Conservation (phyloP, 2,888 invertebrate genomes). For the Aphidoletes aphidimyza region DNA sequence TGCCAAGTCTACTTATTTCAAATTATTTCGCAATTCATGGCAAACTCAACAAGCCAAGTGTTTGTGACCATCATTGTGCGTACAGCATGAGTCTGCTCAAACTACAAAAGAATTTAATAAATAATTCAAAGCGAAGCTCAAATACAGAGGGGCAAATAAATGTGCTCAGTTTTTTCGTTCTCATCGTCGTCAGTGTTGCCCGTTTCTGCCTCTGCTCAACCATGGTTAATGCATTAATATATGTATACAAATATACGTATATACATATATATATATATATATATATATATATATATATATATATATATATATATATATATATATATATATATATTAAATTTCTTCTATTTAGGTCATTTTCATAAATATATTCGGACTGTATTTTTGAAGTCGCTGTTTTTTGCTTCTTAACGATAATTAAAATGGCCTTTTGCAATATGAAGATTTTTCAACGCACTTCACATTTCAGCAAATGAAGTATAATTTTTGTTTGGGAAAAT, state of each 20-base stretch:
- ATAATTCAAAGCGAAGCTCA: constrained; percentile 45
- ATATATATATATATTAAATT: too few relatives aligned
- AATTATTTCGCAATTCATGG: constrained; percentile 42
- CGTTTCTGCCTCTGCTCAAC: not conserved
- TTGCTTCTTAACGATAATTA: not conserved
- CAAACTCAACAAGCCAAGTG: constrained; percentile 35
- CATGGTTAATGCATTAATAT: too few relatives aligned
- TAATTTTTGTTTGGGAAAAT: too few relatives aligned
- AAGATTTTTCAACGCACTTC: not conserved
- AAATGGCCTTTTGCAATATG: not conserved
- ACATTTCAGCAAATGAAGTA: too few relatives aligned
- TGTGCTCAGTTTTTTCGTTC: not conserved
- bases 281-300: too few relatives aligned
- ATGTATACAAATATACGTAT: too few relatives aligned
- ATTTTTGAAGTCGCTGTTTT: not conserved
- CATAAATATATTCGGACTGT: not conserved
- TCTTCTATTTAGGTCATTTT: not conserved
- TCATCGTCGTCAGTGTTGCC: not conserved
- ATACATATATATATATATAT: too few relatives aligned
- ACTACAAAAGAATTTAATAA: constrained; percentile 34
- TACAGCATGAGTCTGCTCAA: not conserved
- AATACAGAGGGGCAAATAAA: not conserved
- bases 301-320: too few relatives aligned
- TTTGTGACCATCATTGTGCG: constrained; percentile 23
- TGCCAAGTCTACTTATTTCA: constrained; percentile 26